Conservation (phyloP, 2,797 vertebrate species). For the Coluber constrictor region DNA sequence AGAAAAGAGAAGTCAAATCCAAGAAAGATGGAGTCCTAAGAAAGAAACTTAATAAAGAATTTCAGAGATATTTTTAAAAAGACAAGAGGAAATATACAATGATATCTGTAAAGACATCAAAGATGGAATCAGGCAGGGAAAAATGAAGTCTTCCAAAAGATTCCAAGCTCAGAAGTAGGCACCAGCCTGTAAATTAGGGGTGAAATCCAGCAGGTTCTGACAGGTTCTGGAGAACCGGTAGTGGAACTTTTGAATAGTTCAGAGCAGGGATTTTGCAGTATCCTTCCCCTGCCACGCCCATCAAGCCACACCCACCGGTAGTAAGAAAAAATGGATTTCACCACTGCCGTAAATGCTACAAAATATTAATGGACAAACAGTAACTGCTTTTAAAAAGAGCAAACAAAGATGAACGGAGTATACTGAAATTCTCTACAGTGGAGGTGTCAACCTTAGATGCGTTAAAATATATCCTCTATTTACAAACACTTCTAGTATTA, state of each 20-base stretch:
- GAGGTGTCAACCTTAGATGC: background rate
- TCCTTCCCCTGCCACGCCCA: too few species aligned
- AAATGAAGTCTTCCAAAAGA: background rate
- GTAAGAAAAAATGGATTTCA: too few species aligned
- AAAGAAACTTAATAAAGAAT: background rate
- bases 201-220: too few species aligned
- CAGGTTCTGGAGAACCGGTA: too few species aligned
- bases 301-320: too few species aligned
- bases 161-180: background rate
- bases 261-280: too few species aligned
- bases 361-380: background rate
- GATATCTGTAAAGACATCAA: background rate
- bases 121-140: background rate
- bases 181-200: background rate
- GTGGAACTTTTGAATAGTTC: too few species aligned
- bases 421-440: background rate
- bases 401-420: background rate
- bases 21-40: background rate
- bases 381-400: background rate
- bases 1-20: background rate
- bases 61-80: background rate
- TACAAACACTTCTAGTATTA: background rate
- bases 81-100: background rate
- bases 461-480: background rate
- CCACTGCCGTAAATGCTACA: background rate